Evolutionary conservation across 2,113 vertebrate species (phyloP).

Genomic region (Isurus oxyrinchus): DNA sequence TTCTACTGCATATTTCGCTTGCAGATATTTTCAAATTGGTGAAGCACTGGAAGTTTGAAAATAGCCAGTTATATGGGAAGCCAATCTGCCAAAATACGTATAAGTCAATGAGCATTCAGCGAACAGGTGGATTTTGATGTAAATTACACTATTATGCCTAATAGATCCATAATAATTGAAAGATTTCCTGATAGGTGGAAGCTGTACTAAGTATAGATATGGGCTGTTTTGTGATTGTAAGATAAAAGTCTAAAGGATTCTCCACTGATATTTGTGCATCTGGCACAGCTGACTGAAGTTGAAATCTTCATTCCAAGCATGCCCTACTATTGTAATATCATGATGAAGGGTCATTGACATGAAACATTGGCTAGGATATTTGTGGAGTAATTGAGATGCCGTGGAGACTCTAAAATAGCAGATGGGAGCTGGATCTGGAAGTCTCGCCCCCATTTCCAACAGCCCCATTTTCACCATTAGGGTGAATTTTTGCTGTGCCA

Average conservation of each 20-base stretch:
- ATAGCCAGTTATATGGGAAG: not conserved
- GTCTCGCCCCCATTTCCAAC: no score
- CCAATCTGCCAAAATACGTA: not conserved
- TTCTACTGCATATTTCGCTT: not conserved
- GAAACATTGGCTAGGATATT: no score
- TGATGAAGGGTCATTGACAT: no score
- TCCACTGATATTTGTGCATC: not conserved
- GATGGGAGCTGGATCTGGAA: no score
- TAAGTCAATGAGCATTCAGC: not conserved
- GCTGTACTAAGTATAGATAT: not conserved
- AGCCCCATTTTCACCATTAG: no score
- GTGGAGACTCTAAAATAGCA: no score
- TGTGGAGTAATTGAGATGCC: no score
- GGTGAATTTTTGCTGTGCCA: no score
- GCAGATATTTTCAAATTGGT: not conserved
- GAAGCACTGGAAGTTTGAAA: not conserved
- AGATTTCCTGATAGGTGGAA: not conserved
- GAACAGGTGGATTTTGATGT: not conserved
- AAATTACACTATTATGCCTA: not conserved
- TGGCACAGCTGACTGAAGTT: not conserved
- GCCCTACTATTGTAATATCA: not conserved
- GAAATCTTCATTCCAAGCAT: not conserved
- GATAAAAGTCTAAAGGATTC: not conserved
- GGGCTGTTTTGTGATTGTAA: not conserved
- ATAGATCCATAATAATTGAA: not conserved